Conservation (phyloP, 1,140 invertebrate genomes). For the Melitaea cinxia region DNA sequence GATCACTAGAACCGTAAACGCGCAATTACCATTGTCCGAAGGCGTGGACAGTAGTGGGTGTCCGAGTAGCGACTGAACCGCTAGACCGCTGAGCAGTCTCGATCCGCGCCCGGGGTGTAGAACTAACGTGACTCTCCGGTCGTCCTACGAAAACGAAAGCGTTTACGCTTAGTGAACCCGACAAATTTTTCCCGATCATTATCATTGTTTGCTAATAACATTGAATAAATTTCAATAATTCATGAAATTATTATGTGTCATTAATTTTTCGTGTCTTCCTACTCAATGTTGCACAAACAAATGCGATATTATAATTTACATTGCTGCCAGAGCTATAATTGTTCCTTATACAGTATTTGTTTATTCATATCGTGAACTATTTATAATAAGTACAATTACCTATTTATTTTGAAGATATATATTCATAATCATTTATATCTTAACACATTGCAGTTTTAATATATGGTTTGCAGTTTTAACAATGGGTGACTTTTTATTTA, state of each 20-base stretch:
- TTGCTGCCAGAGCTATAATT: neutral
- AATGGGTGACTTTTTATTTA: too few relatives aligned
- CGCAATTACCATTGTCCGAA: constrained; percentile 61
- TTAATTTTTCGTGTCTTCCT: constrained; percentile 46
- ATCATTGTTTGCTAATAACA: constrained; percentile 62
- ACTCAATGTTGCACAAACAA: constrained; percentile 14
- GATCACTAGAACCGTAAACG: constrained; percentile 45
- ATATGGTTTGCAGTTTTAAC: too few relatives aligned
- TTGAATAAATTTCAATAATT: constrained; percentile 59
- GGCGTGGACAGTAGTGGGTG: constrained; percentile 52
- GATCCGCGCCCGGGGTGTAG: constrained; percentile 41
- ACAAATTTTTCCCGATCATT: constrained; percentile 67
- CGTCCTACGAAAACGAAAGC: constrained; percentile 76
- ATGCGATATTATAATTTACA: neutral
- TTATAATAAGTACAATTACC: too few relatives aligned
- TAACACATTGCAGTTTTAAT: too few relatives aligned
- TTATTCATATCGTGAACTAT: too few relatives aligned
- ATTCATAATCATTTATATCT: too few relatives aligned
- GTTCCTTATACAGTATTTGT: neutral
- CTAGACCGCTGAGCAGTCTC: constrained; percentile 32
- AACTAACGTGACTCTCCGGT: constrained; percentile 45
- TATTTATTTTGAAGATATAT: too few relatives aligned
- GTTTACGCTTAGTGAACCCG: constrained; percentile 65
- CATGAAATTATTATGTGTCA: constrained; percentile 43
- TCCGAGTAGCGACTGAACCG: constrained; percentile 62